A percentile compares a stretch with the other conserved stretches of the same genome.
These are phyloP conservation scores for Parnassius glacialis DNA, from an alignment of 2,888 invertebrate species.

Conservation along the genomic window DNA sequence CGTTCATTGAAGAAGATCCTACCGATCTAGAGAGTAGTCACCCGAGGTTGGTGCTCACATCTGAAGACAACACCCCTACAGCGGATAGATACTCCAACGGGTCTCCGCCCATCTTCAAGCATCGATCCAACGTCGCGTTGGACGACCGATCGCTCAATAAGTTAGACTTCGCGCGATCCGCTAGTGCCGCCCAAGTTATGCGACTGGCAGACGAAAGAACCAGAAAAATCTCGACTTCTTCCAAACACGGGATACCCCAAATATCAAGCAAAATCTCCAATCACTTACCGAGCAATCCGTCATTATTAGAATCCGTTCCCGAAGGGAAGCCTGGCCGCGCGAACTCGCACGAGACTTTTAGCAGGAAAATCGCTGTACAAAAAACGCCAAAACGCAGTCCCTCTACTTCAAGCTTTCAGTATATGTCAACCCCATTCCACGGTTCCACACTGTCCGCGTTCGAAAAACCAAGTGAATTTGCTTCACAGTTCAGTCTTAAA, in stretches of 20 bases:
- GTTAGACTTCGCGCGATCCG: conserved; percentile 82
- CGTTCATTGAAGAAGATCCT: conserved; percentile 64
- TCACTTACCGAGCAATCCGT: conserved; percentile 84
- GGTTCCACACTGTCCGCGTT: conserved; percentile 90
- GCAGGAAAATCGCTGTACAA: conserved; percentile 60
- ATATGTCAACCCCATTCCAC: conserved; percentile 92
- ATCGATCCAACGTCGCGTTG: conserved; percentile 47
- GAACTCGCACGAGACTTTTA: conserved; percentile 61
- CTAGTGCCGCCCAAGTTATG: conserved; percentile 84
- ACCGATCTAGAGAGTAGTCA: conserved; percentile 49
- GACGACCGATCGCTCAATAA: conserved; percentile 47
- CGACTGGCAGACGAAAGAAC: conserved; percentile 65
- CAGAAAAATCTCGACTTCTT: conserved; percentile 59
- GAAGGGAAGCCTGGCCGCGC: conserved; percentile 77
- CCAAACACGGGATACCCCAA: conserved; percentile 78
- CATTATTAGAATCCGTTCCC: conserved; percentile 84
- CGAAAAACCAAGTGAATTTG: conserved; percentile 88
- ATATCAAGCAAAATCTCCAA: conserved; percentile 78
- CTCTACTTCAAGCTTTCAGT: conserved; percentile 90
- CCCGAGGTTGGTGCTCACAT: conserved; percentile 53
- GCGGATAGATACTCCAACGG: conserved; percentile 55
- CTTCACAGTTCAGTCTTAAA: conserved; percentile 88
- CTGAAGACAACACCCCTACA: conserved; percentile 49
- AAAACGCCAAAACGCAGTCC: conserved; percentile 85
- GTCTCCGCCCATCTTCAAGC: conserved; percentile 60